Base-by-base conservation (phyloP, 2,797 vertebrate genomes). In the Siniperca undulata region DNA sequence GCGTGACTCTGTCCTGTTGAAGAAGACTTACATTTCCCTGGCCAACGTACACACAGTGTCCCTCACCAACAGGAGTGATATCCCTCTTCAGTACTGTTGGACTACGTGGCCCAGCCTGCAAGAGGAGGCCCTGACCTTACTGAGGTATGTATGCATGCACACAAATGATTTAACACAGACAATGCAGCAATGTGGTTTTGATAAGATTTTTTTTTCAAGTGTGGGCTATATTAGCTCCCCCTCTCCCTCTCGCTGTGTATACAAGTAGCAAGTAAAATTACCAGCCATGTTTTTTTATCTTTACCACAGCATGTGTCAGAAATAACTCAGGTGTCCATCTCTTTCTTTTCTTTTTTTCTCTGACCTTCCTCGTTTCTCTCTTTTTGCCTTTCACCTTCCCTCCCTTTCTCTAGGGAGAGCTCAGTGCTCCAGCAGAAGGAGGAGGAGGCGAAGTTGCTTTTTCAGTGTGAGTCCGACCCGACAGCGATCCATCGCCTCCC, bases 1-100 rank as follows among this genome's bases (percentile, higher is more conserved):
- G 73, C 94, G 92, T 74, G 95, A 94, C 62, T 91, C 81, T 0
- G 55, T 97, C 78, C 86, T 66, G 1, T 2, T 97, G 9, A 94
- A 95, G 76, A 96, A 96, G 73, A 98, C 97, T 1, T 98, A 95
- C 76, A 84, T 97, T 55, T 95, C 94, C 0, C 75, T 97, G 91
- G 86, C 95, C 50, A 97, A 62, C 72, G 82, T 59, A 59, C 82
- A 93, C 44, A 93, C 83, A 0, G 56, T 98, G 44, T 85, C 89
- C 74, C 96, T 99, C 83, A 83, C 92, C 84, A 99, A 98, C 77
- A 92, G 19, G 16, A 97, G 96, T 59, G 82, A 95, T 14, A 88
- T 95, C 86, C 94, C 95, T 68, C 95, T 97, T 7, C 93, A 78
- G 78, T 99, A 97, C 93, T 93, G 92, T 79, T 99, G 98, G 98